These are phyloP conservation scores for Phyllostomus hastatus DNA, from an alignment of 2,113 vertebrate genomes.

Conservation along the genomic window DNA sequence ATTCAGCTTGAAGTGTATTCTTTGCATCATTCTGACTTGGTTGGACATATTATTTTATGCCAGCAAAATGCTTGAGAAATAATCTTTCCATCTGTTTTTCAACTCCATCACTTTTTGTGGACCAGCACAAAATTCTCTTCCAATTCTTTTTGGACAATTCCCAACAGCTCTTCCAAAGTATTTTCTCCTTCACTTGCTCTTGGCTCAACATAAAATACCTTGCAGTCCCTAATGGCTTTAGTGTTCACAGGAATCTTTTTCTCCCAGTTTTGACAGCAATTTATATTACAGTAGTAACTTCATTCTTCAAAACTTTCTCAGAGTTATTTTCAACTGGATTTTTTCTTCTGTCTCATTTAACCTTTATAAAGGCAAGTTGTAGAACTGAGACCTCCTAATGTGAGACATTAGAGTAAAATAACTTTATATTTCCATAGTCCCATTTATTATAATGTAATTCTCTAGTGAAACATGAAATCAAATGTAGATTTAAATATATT, in stretches of 20 bases:
- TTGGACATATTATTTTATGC: background rate
- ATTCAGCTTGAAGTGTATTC: background rate
- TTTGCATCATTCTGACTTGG: background rate
- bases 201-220: background rate
- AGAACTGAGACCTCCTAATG: background rate
- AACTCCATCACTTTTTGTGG: background rate
- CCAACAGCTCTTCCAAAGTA: background rate
- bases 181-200: background rate
- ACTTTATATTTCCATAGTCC: background rate
- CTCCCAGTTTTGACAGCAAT: background rate
- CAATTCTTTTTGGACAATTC: background rate
- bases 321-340: background rate
- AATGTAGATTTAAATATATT: background rate
- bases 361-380: background rate
- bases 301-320: background rate
- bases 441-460: background rate
- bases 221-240: background rate
- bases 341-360: background rate
- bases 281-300: background rate
- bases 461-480: background rate
- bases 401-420: background rate
- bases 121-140: background rate
- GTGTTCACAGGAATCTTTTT: background rate
- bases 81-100: conserved; percentile 5
- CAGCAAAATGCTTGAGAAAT: conserved; percentile 22